Evolutionary conservation across 2,113 vertebrate species (phyloP).

Genomic region (Deroptyus accipitrinus): DNA sequence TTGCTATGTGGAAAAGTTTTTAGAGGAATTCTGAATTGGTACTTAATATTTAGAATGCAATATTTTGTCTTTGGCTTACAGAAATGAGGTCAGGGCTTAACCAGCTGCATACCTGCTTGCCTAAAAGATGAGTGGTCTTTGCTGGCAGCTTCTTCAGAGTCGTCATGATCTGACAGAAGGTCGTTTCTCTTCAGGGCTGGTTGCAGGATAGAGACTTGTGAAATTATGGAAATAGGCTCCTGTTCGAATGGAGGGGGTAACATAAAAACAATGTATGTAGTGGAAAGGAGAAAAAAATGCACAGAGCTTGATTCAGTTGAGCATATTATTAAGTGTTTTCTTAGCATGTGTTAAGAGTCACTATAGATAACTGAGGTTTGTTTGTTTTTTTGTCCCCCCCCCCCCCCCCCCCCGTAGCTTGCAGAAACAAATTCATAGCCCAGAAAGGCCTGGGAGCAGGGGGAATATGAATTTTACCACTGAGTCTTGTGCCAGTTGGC

Average conservation of each 20-base stretch:
- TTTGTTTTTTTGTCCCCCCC: too few species aligned
- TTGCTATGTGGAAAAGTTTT: background rate
- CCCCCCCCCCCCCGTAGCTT: background rate
- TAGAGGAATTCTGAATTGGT: background rate
- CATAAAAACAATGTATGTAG: fast-evolving
- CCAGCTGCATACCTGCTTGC: fast-evolving
- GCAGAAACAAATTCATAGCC: background rate
- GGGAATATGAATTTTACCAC: background rate
- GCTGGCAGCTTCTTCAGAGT: background rate
- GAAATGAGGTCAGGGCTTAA: background rate
- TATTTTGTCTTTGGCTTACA: fast-evolving
- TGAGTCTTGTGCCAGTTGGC: background rate
- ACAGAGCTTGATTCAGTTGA: background rate
- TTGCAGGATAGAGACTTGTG: background rate
- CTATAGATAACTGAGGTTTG: fast-evolving
- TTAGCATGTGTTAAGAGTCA: background rate
- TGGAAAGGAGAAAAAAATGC: background rate
- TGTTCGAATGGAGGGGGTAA: background rate
- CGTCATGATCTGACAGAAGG: background rate
- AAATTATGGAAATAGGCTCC: fast-evolving
- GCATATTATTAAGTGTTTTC: background rate
- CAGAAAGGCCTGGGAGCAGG: background rate
- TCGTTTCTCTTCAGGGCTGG: background rate
- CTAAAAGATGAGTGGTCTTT: background rate
- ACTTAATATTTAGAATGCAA: fast-evolving